Base-by-base conservation (phyloP, 2,113 vertebrate species). In the Petromus typicus region DNA sequence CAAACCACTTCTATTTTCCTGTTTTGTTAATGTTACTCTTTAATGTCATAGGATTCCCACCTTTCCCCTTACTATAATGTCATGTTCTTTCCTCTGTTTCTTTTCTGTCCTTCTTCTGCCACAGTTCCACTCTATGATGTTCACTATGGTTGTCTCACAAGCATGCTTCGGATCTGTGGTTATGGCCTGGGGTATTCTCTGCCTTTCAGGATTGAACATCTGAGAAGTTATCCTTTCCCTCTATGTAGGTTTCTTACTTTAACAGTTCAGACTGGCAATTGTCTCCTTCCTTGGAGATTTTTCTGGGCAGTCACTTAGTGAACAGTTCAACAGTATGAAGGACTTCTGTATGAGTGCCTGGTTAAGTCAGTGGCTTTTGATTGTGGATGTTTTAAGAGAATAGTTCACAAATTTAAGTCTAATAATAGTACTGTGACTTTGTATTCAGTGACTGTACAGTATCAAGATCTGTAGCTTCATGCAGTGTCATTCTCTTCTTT, bases 1-100 rank as follows among this genome's bases (percentile, higher is more conserved):
- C 14, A 16, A 2, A n/a, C 0, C 0, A n/a, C 34, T 45, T 56
- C 73, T 34, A 27, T 17, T 71, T 32, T 3, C 3, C 17, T 16
- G 34, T 75, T 76, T 14, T 37, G 23, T 40, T 59, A 37, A 5
- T 0, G 0, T 17, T 45, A 2, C 32, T 64, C 9, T 57, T n/a
- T 40, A 11, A 7, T 12, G 1, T 69, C 11, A 4, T 12, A 64
- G 27, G 30, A 9, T 10, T 32, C n/a, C 25, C 1, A 7, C 17
- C 2, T 56, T 27, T 30, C 4, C 8, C 11, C 13, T 85, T 37
- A 63, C 7, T 17, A 10, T 45, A 32, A 37, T 0, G 48, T 56
- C 34, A 17, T 12, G 5, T 27, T 57, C 17, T 51, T 25, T 23
- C 40, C 69, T 75, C 45, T 5, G 27, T 56, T 67, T 27, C 59